Percentiles rank a stretch among this genome's conserved stretches.
Evolutionary conservation across 2,113 vertebrate species (phyloP).

Genomic region (Megaptera novaeangliae): DNA sequence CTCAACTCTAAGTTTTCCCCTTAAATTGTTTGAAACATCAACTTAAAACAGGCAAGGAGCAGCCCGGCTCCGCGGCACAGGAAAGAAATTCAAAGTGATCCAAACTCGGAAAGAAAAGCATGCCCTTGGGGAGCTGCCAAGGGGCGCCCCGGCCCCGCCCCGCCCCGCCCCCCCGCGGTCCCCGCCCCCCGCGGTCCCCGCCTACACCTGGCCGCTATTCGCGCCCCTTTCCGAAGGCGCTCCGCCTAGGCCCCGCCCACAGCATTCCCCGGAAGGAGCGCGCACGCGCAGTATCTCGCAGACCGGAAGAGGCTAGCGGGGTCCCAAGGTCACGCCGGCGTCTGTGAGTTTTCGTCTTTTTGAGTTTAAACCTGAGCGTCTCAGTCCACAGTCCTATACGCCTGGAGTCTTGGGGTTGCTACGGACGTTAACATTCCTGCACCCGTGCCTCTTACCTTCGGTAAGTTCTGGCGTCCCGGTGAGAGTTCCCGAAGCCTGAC

Average conservation of each 20-base stretch:
- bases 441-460: fast-evolving
- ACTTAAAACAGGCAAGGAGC: background rate
- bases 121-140: fast-evolving
- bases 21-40: background rate
- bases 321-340: fast-evolving
- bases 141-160: no score
- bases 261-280: background rate
- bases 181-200: fast-evolving
- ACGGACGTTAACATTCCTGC: background rate
- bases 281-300: background rate
- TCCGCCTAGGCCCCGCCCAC: background rate
- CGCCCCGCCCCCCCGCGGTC: no score
- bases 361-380: no score
- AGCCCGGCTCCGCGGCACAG: no score
- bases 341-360: background rate
- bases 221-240: no score
- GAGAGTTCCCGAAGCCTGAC: background rate
- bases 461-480: background rate
- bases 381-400: background rate
- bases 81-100: no score
- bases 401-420: background rate
- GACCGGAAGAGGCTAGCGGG: background rate
- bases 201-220: fast-evolving
- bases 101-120: background rate
- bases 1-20: background rate